Evolutionary conservation across 2,888 invertebrate genomes (phyloP), one percentile per base, ranked within the genome.

Genomic region (Eueremaeus valkanovi): DNA sequence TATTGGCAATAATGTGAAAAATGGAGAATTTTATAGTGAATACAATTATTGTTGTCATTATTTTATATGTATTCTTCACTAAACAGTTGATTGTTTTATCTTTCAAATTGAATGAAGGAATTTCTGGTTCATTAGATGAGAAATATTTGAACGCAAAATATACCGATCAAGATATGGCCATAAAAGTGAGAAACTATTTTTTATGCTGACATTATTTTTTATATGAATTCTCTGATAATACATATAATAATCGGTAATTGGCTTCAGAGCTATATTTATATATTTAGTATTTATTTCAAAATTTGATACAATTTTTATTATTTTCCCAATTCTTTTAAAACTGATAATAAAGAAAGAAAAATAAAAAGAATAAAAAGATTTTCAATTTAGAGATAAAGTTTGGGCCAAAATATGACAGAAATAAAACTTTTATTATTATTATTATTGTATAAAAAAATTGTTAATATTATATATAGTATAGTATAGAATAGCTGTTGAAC

Each of bases 81-180:
- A 40, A 40, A 45, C n/a, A n/a, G n/a, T n/a, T n/a, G n/a, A 45
- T 8, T 55, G 11, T 55, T 55, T 3, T 21, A 55, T 55, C n/a
- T 21, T 21, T 55, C 18, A 21, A 55, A 55, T 11, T 55, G 9
- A 55, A 18, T 18, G 24, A 27, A 9, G 24, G 6, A 55, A 27
- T 13, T 3, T 18, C 21, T 55, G 6, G 5, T 3, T 9, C 55
- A 21, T 55, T 55, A n/a, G 24, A 3, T 55, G 55, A 55, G 55
- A 55, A 55, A 55, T 55, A 55, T 55, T n/a, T 55, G 21, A 55
- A 27, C 55, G 55, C 24, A 55, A 55, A 55, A 27, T 21, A 9
- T 55, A n/a, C 11, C 21, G 55, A 55, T n/a, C 16, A 55, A 55
- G n/a, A 21, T 55, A 21, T 18, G 24, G 55, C 24, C 55, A 9